Evolutionary conservation across 2,888 invertebrate species (phyloP).

Genomic region (Empis stercorea): DNA sequence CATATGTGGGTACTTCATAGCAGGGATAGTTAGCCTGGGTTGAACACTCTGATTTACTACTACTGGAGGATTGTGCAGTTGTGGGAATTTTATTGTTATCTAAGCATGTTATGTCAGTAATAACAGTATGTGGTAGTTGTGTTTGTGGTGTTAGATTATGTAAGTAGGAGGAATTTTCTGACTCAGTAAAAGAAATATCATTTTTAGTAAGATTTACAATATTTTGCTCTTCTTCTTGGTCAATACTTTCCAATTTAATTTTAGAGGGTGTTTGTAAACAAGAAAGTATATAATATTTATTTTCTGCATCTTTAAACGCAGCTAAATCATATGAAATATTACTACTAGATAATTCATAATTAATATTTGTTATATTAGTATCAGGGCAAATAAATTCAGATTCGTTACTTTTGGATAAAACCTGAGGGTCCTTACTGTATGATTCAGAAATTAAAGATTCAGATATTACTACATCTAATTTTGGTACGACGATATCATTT

Average conservation of each 20-base stretch:
- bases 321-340: conserved; percentile 1
- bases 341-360: neutral
- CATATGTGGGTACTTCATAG: conserved; percentile 16
- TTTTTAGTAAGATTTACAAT: conserved; percentile 1
- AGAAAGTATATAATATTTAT: conserved; percentile 1
- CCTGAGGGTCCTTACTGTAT: neutral
- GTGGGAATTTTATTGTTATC: conserved; percentile 3
- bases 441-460: neutral
- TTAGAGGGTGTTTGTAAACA: too few relatives aligned
- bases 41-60: neutral
- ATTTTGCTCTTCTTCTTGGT: conserved; percentile 10
- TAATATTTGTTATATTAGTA: neutral
- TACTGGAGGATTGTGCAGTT: conserved; percentile 7
- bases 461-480: neutral
- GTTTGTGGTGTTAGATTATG: neutral
- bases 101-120: conserved; percentile 5
- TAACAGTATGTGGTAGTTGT: conserved; percentile 2
- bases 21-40: conserved; percentile 7
- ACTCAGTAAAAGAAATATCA: neutral
- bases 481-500: neutral
- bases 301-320: conserved; percentile 7
- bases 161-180: neutral
- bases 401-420: neutral
- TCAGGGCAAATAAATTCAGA: too few relatives aligned
- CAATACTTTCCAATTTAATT: too few relatives aligned